phyloP scores from a whole-genome alignment of 2,113 vertebrate genomes.

The Crotalus viridis region DNA sequence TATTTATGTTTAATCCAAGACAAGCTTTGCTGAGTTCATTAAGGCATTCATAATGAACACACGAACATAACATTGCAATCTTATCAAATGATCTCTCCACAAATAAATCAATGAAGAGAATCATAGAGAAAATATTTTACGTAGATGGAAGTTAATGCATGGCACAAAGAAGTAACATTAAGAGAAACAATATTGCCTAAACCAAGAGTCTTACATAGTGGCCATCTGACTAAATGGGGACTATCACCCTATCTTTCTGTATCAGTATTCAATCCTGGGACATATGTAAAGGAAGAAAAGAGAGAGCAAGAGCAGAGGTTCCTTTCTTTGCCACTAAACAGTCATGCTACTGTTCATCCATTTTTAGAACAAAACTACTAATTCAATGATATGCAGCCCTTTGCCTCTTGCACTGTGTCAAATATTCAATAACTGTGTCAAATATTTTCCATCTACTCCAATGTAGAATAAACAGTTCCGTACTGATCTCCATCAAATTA shows the following conservation, averaged over 20 bases:
- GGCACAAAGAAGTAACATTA: background rate
- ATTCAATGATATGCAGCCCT: background rate
- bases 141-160: background rate
- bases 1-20: background rate
- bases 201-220: background rate
- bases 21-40: background rate
- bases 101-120: constrained; percentile 8
- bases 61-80: background rate
- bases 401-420: background rate
- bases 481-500: background rate
- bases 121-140: background rate
- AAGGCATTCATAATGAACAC: background rate
- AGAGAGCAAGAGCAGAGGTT: background rate
- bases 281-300: background rate
- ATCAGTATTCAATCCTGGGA: background rate
- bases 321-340: background rate
- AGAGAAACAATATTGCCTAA: background rate
- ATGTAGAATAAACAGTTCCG: background rate
- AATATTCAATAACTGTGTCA: background rate
- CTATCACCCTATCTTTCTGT: background rate
- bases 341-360: background rate
- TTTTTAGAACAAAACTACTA: background rate
- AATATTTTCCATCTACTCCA: background rate
- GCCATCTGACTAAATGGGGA: background rate
- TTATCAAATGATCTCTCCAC: background rate